A percentile compares a stretch with the other conserved stretches of the same genome.
phyloP scores from a whole-genome alignment of 2,888 invertebrate genomes.

The Heteromurus nitidus region DNA sequence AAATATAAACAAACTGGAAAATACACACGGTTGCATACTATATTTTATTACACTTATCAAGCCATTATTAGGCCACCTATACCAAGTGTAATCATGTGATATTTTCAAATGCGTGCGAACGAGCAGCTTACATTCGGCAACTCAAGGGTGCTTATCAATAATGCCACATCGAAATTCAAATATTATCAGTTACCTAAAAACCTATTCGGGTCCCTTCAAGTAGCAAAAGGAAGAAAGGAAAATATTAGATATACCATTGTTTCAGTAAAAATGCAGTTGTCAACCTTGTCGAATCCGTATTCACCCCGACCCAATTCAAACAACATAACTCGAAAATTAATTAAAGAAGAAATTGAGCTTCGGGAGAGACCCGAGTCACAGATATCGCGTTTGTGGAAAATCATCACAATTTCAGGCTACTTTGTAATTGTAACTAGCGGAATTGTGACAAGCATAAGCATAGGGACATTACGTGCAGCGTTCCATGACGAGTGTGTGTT shows the following conservation, averaged over 20 bases:
- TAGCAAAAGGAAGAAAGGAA: not conserved
- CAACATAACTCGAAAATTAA: not conserved
- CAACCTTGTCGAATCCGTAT: constrained; percentile 24
- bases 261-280: constrained; percentile 1
- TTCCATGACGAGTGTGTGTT: constrained; percentile 50
- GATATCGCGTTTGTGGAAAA: constrained; percentile 53
- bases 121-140: no score
- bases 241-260: not conserved
- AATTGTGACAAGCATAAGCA: constrained; percentile 41
- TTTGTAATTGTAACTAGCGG: constrained; percentile 31
- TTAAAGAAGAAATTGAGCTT: constrained; percentile 49
- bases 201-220: not conserved
- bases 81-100: no score
- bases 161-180: not conserved
- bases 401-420: constrained; percentile 42
- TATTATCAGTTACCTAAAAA: no score
- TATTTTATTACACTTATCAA: no score
- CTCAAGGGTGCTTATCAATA: no score
- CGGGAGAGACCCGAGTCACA: constrained; percentile 33
- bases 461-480: constrained; percentile 44
- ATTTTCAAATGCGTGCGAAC: no score
- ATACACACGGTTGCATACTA: no score
- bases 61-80: no score
- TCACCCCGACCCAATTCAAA: not conserved
- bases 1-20: no score